Percentiles rank a stretch among this genome's conserved stretches.
phyloP scores from a whole-genome alignment of 2,113 vertebrate species.

The Aptenodytes patagonicus region DNA sequence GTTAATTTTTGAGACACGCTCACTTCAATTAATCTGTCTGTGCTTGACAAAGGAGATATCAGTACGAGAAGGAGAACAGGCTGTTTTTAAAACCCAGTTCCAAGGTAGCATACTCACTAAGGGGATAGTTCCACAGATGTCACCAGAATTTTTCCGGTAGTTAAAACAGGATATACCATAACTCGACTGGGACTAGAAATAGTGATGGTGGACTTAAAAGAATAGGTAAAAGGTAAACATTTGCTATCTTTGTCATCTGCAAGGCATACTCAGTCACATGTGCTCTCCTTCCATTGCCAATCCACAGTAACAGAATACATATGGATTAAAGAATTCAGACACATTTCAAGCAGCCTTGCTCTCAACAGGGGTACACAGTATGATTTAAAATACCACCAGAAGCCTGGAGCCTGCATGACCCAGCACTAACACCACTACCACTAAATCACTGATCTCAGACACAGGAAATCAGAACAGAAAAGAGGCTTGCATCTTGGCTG shows the following conservation, averaged over 20 bases:
- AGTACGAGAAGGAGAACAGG: not conserved
- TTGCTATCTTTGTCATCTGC: not conserved
- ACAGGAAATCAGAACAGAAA: not conserved
- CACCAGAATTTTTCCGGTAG: not conserved
- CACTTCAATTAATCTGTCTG: not conserved
- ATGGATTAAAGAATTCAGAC: not conserved
- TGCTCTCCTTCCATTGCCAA: not conserved
- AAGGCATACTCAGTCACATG: rapidly evolving
- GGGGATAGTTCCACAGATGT: not conserved
- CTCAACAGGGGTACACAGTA: not conserved
- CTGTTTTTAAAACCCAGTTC: not conserved
- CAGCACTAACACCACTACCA: not conserved
- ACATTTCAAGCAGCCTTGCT: not conserved
- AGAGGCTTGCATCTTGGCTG: too few species aligned
- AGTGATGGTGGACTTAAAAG: rapidly evolving
- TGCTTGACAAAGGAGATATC: not conserved
- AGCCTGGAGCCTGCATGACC: not conserved
- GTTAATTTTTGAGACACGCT: not conserved
- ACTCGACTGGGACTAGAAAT: not conserved
- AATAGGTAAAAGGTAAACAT: not conserved
- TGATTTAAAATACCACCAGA: too few species aligned
- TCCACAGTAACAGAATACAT: rapidly evolving
- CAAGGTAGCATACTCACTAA: not conserved
- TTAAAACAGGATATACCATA: rapidly evolving
- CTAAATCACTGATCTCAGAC: too few species aligned